phyloP scores from a whole-genome alignment of 2,113 vertebrate genomes.

The Otis tarda region DNA sequence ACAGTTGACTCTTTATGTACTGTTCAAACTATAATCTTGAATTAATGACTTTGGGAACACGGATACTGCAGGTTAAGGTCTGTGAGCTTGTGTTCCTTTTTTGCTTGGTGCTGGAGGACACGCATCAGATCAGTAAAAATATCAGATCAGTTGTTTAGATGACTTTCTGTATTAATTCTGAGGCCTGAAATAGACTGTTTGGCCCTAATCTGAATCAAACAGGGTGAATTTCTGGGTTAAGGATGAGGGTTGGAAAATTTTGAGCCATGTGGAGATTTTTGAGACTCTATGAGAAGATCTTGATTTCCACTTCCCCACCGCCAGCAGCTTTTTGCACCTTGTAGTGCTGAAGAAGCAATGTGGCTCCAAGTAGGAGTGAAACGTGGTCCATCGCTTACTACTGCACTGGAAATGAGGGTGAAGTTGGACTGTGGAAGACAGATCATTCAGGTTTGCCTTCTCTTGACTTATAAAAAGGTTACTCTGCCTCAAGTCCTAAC shows the following conservation, averaged over 20 bases:
- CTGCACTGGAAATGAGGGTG: not conserved
- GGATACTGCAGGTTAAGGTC: not conserved
- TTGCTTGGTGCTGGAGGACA: not conserved
- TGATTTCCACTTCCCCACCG: not conserved
- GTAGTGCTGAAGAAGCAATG: not conserved
- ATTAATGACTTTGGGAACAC: conserved; percentile 11
- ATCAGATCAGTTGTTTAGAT: not conserved
- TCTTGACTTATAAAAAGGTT: not conserved
- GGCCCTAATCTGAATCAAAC: not conserved
- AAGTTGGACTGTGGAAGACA: not conserved
- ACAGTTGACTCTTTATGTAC: not conserved
- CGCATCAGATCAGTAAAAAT: not conserved
- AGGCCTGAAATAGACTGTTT: not conserved
- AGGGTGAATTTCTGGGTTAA: not conserved
- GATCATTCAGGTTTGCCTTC: not conserved
- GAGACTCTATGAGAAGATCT: not conserved
- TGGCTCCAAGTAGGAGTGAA: not conserved
- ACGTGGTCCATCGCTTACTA: no score
- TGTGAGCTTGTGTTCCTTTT: not conserved
- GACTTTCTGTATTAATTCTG: not conserved
- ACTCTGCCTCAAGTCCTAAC: not conserved
- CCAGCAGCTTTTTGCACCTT: not conserved
- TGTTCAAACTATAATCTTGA: conserved; percentile 28
- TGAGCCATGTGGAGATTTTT: not conserved
- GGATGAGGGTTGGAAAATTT: not conserved